These are phyloP conservation scores for Aleiodes sp. DNA, from an alignment of 1,140 invertebrate species.

Conservation along the genomic window DNA sequence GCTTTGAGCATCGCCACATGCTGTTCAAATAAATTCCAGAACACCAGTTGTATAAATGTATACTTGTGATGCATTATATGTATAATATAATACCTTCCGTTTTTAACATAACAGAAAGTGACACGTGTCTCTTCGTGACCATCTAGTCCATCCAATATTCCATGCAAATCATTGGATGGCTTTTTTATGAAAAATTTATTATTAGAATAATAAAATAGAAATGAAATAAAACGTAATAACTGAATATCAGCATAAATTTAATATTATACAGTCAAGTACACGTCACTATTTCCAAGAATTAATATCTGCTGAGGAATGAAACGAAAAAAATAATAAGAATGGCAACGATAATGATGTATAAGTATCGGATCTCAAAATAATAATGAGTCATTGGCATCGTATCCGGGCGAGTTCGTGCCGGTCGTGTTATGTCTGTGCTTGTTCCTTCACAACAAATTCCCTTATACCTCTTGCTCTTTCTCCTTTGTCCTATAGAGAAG, in stretches of 20 bases:
- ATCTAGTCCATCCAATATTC: background rate
- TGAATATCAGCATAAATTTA: background rate
- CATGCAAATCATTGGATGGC: background rate
- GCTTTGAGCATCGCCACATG: background rate
- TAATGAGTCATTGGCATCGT: too few relatives aligned
- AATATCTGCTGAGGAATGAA: background rate
- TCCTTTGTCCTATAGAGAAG: background rate
- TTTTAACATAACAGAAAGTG: too few relatives aligned
- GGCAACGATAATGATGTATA: background rate
- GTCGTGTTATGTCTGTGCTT: background rate
- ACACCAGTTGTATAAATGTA: background rate
- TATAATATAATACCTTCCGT: background rate
- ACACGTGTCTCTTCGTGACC: background rate
- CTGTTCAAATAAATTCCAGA: background rate
- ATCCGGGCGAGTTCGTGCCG: background rate
- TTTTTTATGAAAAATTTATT: background rate
- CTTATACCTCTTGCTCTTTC: background rate
- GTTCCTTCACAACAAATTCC: background rate
- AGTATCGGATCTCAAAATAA: too few relatives aligned
- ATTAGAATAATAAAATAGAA: background rate
- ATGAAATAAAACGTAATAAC: background rate
- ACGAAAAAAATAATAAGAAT: background rate
- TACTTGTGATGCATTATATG: too few relatives aligned
- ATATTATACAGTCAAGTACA: background rate
- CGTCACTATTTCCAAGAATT: background rate